phyloP scores from a whole-genome alignment of 2,888 invertebrate genomes.

The Mythimna vitellina region DNA sequence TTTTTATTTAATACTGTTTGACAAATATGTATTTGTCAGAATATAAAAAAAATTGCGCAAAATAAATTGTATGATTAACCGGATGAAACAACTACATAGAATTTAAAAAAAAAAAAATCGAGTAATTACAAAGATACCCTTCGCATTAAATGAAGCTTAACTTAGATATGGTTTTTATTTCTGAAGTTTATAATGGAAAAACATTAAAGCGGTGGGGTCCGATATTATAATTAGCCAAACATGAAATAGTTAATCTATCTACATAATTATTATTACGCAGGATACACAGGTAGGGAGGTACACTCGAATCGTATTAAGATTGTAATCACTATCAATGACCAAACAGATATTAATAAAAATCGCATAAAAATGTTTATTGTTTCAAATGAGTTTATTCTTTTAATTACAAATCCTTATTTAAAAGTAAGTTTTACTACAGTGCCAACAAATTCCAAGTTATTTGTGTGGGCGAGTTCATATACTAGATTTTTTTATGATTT shows the following conservation, averaged over 20 bases:
- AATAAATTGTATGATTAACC: neutral
- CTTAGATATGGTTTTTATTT: neutral
- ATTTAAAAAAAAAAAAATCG: neutral
- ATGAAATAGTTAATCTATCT: neutral
- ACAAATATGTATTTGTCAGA: neutral
- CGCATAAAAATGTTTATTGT: conserved; percentile 27
- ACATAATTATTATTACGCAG: neutral
- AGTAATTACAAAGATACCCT: too few species aligned
- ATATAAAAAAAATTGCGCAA: neutral
- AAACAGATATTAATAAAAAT: conserved; percentile 22
- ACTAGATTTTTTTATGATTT: conserved; percentile 33
- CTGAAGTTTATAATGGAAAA: neutral
- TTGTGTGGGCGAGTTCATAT: conserved; percentile 28
- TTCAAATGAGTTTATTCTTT: conserved; percentile 14
- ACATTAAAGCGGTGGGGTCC: neutral
- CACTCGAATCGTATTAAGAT: conserved; percentile 1
- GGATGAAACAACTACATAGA: neutral
- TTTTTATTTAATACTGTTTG: too few species aligned
- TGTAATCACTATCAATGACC: conserved; percentile 14
- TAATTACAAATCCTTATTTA: conserved; percentile 9
- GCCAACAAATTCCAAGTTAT: conserved; percentile 19
- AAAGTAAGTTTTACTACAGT: conserved; percentile 8
- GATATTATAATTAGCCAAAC: neutral
- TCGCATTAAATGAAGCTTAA: too few species aligned
- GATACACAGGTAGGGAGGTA: neutral